These are phyloP conservation scores for Heterotilapia buettikoferi DNA, from an alignment of 2,113 vertebrate species.

Conservation along the genomic window DNA sequence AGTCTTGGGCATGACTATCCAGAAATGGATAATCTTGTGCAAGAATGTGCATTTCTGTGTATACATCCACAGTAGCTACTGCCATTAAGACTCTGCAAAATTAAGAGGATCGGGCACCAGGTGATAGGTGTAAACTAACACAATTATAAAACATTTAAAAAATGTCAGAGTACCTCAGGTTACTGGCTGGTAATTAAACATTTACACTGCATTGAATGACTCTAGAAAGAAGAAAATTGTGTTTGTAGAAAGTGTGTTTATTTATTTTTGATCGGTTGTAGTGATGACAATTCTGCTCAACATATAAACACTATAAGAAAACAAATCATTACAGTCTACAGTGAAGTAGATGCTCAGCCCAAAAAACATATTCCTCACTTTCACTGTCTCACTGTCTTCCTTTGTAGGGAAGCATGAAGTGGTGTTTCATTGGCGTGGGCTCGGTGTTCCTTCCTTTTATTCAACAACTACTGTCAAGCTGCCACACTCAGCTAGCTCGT, in stretches of 20 bases:
- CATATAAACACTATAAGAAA: neutral
- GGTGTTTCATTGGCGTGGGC: neutral
- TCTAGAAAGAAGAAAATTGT: neutral
- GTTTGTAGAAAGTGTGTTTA: neutral
- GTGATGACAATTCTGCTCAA: neutral
- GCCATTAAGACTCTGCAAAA: neutral
- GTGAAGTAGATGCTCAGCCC: neutral
- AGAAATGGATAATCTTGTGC: neutral
- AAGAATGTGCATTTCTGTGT: neutral
- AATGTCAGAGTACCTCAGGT: neutral
- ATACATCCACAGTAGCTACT: neutral
- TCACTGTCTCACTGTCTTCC: neutral
- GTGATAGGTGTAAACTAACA: neutral
- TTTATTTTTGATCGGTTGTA: neutral
- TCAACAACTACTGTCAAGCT: neutral
- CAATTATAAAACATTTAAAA: neutral
- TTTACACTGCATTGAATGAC: neutral
- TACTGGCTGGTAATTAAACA: neutral
- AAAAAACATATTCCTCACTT: neutral
- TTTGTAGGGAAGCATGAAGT: neutral
- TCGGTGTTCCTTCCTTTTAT: neutral
- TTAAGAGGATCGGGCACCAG: accelerated
- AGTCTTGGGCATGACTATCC: neutral
- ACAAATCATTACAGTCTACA: neutral
- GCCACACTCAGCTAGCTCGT: neutral